Conservation (phyloP, 1,140 invertebrate genomes). For the Tetramorium alpestre region DNA sequence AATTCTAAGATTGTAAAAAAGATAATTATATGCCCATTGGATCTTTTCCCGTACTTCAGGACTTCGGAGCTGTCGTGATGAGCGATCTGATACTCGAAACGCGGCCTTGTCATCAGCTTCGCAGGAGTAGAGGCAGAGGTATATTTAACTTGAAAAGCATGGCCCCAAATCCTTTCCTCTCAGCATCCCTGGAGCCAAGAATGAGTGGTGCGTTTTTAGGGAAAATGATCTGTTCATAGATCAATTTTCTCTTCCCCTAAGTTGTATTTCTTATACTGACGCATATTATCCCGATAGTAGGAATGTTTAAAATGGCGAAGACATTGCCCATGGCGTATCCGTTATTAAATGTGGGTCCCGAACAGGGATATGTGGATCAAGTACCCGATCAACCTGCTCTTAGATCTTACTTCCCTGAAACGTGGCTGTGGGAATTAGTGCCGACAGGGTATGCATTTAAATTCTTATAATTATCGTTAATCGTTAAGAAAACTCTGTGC, state of each 20-base stretch:
- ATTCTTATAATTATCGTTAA: not conserved
- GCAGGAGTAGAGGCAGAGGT: not conserved
- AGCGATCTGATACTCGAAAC: slow-evolving; percentile 86
- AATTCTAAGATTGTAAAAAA: slow-evolving; percentile 1
- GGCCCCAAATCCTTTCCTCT: not conserved
- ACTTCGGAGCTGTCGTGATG: slow-evolving; percentile 86
- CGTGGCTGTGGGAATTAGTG: slow-evolving; percentile 89
- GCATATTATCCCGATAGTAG: slow-evolving; percentile 69
- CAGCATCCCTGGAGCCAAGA: not conserved
- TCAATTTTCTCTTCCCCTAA: not conserved
- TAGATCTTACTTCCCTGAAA: slow-evolving; percentile 88
- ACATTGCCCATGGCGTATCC: slow-evolving; percentile 81
- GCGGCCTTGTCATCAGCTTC: slow-evolving; percentile 83
- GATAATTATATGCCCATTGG: slow-evolving; percentile 14
- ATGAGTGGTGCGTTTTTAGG: not conserved
- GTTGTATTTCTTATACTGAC: not conserved
- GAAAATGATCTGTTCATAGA: not conserved
- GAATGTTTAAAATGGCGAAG: slow-evolving; percentile 77
- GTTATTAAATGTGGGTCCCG: slow-evolving; percentile 74
- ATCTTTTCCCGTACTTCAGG: slow-evolving; percentile 77
- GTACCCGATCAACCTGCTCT: slow-evolving; percentile 79
- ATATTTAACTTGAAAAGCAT: not conserved
- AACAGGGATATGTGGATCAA: slow-evolving; percentile 80
- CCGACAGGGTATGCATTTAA: slow-evolving; percentile 84
- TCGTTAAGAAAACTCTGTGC: not conserved